Conservation (phyloP, 2,797 vertebrate species). For the Etheostoma nigrum region DNA sequence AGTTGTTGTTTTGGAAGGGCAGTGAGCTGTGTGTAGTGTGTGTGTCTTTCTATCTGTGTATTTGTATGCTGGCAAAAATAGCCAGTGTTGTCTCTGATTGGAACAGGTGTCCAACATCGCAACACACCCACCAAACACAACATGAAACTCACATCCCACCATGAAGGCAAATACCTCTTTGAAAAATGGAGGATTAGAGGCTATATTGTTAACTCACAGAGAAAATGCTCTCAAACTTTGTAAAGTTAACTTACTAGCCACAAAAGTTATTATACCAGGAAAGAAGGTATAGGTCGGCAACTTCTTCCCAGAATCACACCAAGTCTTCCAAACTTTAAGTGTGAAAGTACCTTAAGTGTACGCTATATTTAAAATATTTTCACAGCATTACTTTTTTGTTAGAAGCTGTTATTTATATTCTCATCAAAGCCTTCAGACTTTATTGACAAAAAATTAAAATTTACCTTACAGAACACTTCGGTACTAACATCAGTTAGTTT, state of each 20-base stretch:
- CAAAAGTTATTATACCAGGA: background rate
- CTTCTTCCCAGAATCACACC: too few species aligned
- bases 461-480: too few species aligned
- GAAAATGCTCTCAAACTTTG: background rate
- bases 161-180: background rate
- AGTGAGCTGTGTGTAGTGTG: slow-evolving; percentile 27
- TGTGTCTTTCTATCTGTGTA: slow-evolving; percentile 37
- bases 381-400: too few species aligned
- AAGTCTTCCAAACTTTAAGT: too few species aligned
- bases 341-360: too few species aligned
- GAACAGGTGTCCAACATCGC: slow-evolving; percentile 78
- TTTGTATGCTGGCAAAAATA: slow-evolving; percentile 73
- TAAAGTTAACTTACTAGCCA: background rate
- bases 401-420: too few species aligned
- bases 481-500: too few species aligned
- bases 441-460: too few species aligned
- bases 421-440: too few species aligned
- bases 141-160: slow-evolving; percentile 19
- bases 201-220: background rate
- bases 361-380: too few species aligned
- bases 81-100: slow-evolving; percentile 73
- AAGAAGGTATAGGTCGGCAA: background rate
- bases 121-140: slow-evolving; percentile 33
- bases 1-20: slow-evolving; percentile 66
- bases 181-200: background rate